Percentiles rank a stretch among this genome's conserved stretches.
Conservation (phyloP, 2,888 invertebrate species). For the Scaeva pyrastri region DNA sequence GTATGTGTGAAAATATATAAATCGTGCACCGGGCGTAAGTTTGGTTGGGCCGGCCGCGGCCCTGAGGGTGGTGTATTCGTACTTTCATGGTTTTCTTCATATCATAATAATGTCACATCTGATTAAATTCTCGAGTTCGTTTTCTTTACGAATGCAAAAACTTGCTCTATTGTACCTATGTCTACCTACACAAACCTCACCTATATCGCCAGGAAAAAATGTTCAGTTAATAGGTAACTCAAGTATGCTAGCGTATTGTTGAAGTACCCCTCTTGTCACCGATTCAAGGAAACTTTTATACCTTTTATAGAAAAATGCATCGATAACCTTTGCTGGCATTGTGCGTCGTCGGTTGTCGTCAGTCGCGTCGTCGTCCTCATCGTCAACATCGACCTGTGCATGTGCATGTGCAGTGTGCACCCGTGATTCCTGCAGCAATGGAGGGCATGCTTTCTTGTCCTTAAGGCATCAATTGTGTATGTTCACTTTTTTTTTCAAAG, state of each 20-base stretch:
- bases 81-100: neutral
- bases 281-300: conserved; percentile 24
- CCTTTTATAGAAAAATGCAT: conserved; percentile 17
- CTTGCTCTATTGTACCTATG: neutral
- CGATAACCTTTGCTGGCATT: conserved; percentile 21
- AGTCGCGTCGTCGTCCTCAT: neutral
- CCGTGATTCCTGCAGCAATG: neutral
- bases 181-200: neutral
- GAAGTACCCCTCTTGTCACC: conserved; percentile 38
- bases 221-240: conserved; percentile 18
- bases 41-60: too few species aligned
- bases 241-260: conserved; percentile 40
- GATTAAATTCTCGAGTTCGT: neutral
- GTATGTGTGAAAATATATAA: too few species aligned
- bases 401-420: conserved; percentile 5
- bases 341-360: neutral
- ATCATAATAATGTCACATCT: neutral
- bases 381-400: neutral
- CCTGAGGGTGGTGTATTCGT: too few species aligned
- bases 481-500: conserved; percentile 13
- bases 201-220: neutral
- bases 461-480: conserved; percentile 21
- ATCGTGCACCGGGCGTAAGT: too few species aligned
- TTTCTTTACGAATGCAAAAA: neutral
- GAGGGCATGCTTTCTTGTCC: conserved; percentile 19